Conservation (phyloP, 2,888 invertebrate genomes). For the Saturnia pavonia region DNA sequence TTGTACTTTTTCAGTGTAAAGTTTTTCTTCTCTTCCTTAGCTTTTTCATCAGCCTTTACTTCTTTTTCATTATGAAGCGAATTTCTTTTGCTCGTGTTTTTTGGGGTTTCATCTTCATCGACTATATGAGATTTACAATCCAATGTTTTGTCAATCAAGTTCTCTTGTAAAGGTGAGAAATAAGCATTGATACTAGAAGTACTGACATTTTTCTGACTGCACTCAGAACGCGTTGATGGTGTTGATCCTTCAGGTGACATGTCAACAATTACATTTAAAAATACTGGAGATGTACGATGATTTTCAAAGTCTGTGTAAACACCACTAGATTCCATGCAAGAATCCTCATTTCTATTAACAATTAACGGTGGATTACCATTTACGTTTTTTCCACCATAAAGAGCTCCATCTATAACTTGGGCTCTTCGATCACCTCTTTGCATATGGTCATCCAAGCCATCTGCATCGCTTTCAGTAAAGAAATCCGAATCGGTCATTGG, state of each 20-base stretch:
- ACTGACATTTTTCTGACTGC: slow-evolving; percentile 73
- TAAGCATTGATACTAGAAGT: slow-evolving; percentile 57
- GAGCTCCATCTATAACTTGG: slow-evolving; percentile 93
- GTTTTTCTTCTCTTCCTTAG: slow-evolving; percentile 78
- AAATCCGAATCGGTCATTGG: slow-evolving; percentile 96
- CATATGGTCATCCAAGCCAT: slow-evolving; percentile 89
- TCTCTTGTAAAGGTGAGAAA: slow-evolving; percentile 57
- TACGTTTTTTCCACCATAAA: slow-evolving; percentile 88
- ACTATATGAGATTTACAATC: slow-evolving; percentile 42
- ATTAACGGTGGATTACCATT: slow-evolving; percentile 80
- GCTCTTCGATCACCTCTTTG: slow-evolving; percentile 87
- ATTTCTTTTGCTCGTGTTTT: slow-evolving; percentile 71
- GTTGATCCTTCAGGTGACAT: slow-evolving; percentile 85
- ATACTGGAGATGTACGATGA: slow-evolving; percentile 75
- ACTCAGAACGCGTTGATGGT: slow-evolving; percentile 78
- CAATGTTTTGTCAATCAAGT: slow-evolving; percentile 44
- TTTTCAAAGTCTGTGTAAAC: slow-evolving; percentile 94
- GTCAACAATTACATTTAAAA: slow-evolving; percentile 84
- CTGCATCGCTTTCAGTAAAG: slow-evolving; percentile 94
- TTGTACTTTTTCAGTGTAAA: slow-evolving; percentile 86
- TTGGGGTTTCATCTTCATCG: slow-evolving; percentile 62
- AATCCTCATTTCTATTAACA: slow-evolving; percentile 85
- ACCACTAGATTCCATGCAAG: slow-evolving; percentile 94
- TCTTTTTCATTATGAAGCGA: slow-evolving; percentile 72
- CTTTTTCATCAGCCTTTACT: slow-evolving; percentile 61